phyloP scores from a whole-genome alignment of 2,888 invertebrate genomes.

The Hecatera dysodea region DNA sequence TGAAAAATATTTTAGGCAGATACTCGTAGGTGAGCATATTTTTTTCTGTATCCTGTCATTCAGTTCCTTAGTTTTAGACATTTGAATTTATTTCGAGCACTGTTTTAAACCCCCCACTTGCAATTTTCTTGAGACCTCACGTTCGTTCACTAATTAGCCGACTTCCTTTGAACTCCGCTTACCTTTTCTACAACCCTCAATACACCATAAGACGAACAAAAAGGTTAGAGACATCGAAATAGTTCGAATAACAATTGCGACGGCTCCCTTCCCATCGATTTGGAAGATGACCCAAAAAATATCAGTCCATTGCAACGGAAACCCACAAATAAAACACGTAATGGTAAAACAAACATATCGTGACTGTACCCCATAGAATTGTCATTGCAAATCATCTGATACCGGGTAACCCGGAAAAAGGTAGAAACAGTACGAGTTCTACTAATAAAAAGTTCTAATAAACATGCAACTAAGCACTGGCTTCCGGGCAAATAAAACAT shows the following conservation, averaged over 20 bases:
- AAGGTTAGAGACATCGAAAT: slow-evolving; percentile 1
- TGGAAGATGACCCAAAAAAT: slow-evolving; percentile 56
- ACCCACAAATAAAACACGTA: slow-evolving; percentile 53
- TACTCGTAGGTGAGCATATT: not conserved
- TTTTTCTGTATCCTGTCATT: not conserved
- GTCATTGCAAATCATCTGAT: slow-evolving; percentile 83
- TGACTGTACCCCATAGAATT: slow-evolving; percentile 81
- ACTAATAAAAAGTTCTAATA: slow-evolving; percentile 91
- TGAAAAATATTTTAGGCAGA: not conserved
- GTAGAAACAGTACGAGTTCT: slow-evolving; percentile 85
- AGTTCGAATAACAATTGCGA: slow-evolving; percentile 15
- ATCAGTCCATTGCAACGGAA: slow-evolving; percentile 48
- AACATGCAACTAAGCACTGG: slow-evolving; percentile 91
- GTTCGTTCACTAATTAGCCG: not conserved
- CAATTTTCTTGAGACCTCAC: not conserved
- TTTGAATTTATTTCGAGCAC: not conserved
- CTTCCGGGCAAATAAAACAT: slow-evolving; percentile 91
- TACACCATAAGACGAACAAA: not conserved
- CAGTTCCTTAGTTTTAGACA: not conserved
- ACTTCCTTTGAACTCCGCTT: not conserved
- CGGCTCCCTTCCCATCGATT: slow-evolving; percentile 24
- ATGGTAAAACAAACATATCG: slow-evolving; percentile 77
- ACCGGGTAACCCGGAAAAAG: slow-evolving; percentile 70
- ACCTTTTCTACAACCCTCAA: not conserved
- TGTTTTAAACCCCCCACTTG: not conserved